Evolutionary conservation across 1,140 invertebrate genomes (phyloP).

Genomic region (Macrosteles quadrilineatus): DNA sequence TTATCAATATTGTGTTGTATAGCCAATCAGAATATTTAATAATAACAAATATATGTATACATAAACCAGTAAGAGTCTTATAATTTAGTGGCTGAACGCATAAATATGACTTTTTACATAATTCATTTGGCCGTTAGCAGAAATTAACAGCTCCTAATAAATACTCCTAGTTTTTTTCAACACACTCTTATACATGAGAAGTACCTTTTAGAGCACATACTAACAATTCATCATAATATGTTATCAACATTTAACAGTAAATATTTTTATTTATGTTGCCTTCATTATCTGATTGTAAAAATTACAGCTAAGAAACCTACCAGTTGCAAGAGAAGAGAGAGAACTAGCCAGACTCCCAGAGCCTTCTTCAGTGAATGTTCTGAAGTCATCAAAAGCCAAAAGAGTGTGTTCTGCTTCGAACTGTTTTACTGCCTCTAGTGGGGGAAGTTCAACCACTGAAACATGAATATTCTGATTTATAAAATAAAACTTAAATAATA

Average conservation of each 20-base stretch:
- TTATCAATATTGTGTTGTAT: neutral
- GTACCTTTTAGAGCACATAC: neutral
- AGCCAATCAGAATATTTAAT: neutral
- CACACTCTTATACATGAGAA: neutral
- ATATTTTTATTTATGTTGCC: neutral
- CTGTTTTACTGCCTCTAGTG: slow-evolving; percentile 70
- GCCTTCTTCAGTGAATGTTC: slow-evolving; percentile 97
- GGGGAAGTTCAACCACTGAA: slow-evolving; percentile 67
- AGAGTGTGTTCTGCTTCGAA: slow-evolving; percentile 91
- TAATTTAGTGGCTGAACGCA: neutral
- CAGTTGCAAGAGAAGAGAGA: slow-evolving; percentile 89
- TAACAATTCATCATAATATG: neutral
- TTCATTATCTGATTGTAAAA: neutral
- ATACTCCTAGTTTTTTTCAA: neutral
- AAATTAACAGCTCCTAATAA: neutral
- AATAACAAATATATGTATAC: neutral
- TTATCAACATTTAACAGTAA: neutral
- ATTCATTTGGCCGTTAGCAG: neutral
- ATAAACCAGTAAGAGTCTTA: neutral
- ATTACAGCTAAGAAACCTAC: slow-evolving; percentile 51
- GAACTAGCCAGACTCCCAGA: slow-evolving; percentile 96
- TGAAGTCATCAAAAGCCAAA: slow-evolving; percentile 92
- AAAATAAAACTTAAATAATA: too few relatives aligned
- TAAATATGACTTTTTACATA: too few relatives aligned
- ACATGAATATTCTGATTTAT: too few relatives aligned